Evolutionary conservation across 2,888 invertebrate genomes (phyloP), one percentile per base, ranked within the genome.

Genomic region (Drosophila cyrtoloma): DNA sequence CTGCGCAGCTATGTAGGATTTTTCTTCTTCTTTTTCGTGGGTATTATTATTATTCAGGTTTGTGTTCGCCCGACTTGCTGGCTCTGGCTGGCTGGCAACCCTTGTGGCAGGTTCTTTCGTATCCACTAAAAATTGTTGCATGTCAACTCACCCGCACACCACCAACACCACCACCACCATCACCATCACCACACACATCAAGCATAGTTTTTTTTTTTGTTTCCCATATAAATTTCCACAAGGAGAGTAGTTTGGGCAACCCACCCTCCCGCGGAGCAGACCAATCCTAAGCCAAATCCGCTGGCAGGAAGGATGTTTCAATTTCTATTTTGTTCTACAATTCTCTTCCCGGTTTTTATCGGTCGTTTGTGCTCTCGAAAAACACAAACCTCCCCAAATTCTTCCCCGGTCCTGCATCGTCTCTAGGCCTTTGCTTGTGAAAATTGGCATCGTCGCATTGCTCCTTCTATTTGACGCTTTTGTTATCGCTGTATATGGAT

Each of bases 241-340:
- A 26, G 16, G 82, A 68, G 72, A 67, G 58, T 81, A 70, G 89
- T 75, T 81, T 84, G 68, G 68, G 68, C 72, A 73, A 77, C 65
- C 76, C 77, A 30, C 64, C 63, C 69, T 74, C 26, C 39, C 44
- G 51, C 12, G 47, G 59, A 42, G 55, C 44, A 57, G 44, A 44
- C 28, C 10, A 61, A 30, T 47, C 47, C 47, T 16, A 50, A 47
- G 55, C 32, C 35, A 75, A 75, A 66, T 71, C 51, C 63, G 58
- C 62, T 75, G 47, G 39, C 71, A 47, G 91, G 86, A 91, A 91
- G 90, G 90, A 90, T 88, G 90, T 91, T 91, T 91, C 90, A 90
- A 91, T 91, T 90, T 90, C 80, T 90, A 90, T 89, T 91, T 88
- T 81, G 81, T 81, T 91, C 83, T 80, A 89, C 81, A 78, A 66